Conservation (phyloP, 2,797 vertebrate species). For the Nannoperca obscura region DNA sequence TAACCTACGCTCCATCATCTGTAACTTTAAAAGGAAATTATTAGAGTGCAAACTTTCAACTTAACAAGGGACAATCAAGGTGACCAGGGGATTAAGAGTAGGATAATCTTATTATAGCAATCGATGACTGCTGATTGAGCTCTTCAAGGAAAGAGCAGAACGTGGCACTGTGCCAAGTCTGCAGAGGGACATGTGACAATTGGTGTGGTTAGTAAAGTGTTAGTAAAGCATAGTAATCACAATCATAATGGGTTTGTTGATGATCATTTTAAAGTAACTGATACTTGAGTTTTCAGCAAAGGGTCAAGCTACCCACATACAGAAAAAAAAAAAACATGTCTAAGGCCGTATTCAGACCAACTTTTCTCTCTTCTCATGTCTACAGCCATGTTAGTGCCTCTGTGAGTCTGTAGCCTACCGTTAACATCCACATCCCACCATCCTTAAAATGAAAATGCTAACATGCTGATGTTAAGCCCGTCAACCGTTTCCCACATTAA, state of each 20-base stretch:
- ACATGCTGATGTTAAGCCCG: background rate
- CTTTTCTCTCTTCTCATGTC: no score
- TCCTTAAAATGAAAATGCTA: background rate
- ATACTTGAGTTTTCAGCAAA: no score
- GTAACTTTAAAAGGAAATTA: conserved; percentile 37
- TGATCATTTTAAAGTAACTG: background rate
- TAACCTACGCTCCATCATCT: conserved; percentile 1
- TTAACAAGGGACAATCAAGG: conserved; percentile 71
- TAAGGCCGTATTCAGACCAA: background rate
- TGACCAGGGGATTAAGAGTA: conserved; percentile 69
- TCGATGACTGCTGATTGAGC: conserved; percentile 75
- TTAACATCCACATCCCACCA: background rate
- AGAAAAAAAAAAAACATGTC: no score
- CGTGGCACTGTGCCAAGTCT: conserved; percentile 16
- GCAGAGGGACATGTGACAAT: conserved; percentile 20
- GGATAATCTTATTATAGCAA: conserved; percentile 78
- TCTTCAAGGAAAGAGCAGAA: conserved; percentile 41
- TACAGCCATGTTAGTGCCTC: background rate
- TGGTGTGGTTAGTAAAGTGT: background rate
- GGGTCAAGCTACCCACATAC: no score
- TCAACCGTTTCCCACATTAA: background rate
- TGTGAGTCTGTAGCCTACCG: background rate
- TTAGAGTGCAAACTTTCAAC: conserved; percentile 50
- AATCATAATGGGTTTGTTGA: background rate
- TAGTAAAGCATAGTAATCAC: conserved; percentile 4